Percentiles rank a stretch among this genome's conserved stretches.
These are phyloP conservation scores for Dendrophyllia cribrosa DNA, from an alignment of 64 coral and sea anemone genomes.

Conservation along the genomic window DNA sequence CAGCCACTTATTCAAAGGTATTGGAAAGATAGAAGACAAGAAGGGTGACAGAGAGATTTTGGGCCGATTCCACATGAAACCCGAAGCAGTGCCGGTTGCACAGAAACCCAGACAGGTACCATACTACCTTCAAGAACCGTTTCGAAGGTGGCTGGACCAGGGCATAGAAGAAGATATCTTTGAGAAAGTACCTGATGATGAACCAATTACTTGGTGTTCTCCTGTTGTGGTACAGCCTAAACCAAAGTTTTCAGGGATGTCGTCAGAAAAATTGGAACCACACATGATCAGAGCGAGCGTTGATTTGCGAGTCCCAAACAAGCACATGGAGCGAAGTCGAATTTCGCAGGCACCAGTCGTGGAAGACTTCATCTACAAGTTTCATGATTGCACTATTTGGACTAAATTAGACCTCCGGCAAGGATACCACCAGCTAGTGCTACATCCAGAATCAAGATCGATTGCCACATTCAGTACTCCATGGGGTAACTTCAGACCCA, in stretches of 20 bases:
- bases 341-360: slow-evolving; percentile 31
- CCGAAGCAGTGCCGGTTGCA: slow-evolving; percentile 40
- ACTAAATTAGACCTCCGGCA: slow-evolving; percentile 51
- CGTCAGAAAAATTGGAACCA: slow-evolving; percentile 22
- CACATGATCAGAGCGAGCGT: slow-evolving; percentile 63
- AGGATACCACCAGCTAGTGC: slow-evolving; percentile 51
- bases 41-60: slow-evolving; percentile 3
- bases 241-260: slow-evolving; percentile 37
- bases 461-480: slow-evolving; percentile 33
- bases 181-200: no score
- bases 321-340: neutral
- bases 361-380: slow-evolving; percentile 52
- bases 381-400: slow-evolving; percentile 46
- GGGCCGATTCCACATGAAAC: slow-evolving; percentile 32
- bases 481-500: no score
- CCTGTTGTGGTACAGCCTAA: slow-evolving; percentile 68
- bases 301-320: slow-evolving; percentile 48
- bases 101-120: slow-evolving; percentile 62
- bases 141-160: slow-evolving; percentile 59
- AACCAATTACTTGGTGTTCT: no score
- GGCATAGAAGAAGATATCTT: slow-evolving; percentile 54
- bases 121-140: slow-evolving; percentile 56
- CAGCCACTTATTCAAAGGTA: slow-evolving; percentile 15
- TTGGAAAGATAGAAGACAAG: slow-evolving; percentile 32
- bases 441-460: slow-evolving; percentile 37